phyloP scores from a whole-genome alignment of 23 tunicate genomes.

The Corella eumyota region DNA sequence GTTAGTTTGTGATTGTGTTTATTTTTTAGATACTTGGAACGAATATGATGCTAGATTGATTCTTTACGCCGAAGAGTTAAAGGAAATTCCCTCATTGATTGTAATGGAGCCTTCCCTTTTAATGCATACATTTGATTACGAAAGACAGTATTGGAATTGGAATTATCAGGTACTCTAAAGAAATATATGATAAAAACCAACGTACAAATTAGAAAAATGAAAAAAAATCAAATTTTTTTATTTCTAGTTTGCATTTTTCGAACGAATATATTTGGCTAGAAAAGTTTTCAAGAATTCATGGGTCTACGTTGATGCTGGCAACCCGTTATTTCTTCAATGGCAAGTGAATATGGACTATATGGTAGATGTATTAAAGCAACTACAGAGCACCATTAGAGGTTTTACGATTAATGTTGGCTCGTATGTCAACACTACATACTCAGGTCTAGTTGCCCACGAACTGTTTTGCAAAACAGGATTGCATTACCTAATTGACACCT shows the following conservation, averaged over 20 bases:
- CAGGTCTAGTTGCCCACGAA: conserved; percentile 66
- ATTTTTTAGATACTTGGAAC: conserved; percentile 53
- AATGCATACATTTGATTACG: conserved; percentile 77
- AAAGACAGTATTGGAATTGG: conserved; percentile 35
- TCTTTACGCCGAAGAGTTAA: conserved; percentile 40
- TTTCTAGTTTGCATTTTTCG: conserved; percentile 33
- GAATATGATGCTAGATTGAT: conserved; percentile 60
- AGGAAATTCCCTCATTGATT: conserved; percentile 48
- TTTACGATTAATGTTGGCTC: conserved; percentile 98
- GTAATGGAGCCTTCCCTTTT: conserved; percentile 73
- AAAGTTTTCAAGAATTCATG: conserved; percentile 61
- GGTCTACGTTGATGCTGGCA: conserved; percentile 98
- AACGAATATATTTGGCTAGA: conserved; percentile 21
- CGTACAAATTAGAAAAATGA: background rate
- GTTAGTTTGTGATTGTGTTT: no score
- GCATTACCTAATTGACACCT: conserved; percentile 93
- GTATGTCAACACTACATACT: conserved; percentile 84
- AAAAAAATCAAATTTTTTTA: background rate
- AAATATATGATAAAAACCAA: no score
- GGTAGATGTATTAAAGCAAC: conserved; percentile 70
- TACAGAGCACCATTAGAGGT: conserved; percentile 78
- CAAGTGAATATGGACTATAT: conserved; percentile 87
- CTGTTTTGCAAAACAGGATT: conserved; percentile 90
- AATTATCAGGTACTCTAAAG: conserved; percentile 36
- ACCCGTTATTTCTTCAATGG: conserved; percentile 98